Evolutionary conservation across 2,888 invertebrate species (phyloP), one percentile per base, ranked within the genome.

Genomic region (Troilus luridus): DNA sequence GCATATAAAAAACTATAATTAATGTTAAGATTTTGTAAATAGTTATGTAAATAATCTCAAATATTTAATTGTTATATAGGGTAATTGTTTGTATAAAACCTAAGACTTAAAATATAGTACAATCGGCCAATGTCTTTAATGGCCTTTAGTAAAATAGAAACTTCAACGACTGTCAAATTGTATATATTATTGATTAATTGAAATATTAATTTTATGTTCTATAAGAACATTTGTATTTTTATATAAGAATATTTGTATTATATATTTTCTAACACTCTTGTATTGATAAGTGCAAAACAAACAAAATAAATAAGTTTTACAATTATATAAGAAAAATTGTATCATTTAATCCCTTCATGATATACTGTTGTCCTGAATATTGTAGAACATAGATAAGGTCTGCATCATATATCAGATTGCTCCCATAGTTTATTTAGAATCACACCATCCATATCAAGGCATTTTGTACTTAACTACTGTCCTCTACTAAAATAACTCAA

Each of bases 101-200:
- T 77, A 41, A 77, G 72, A 77, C 72, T 77, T 77, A 41, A 24
- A 14, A 27, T 72, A 11, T 72, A 14, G 27, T 72, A 27, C 7
- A 72, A 77, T 41, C 27, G 72, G 72, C 72, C 41, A 77, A 77
- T 77, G 19, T 8, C 27, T 24, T 77, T 77, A 77, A 41, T 41
- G 27, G 41, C 41, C 72, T 41, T 27, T 41, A 77, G 72, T 41
- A 17, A 77, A 77, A 77, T 77, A 19, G 11, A 77, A 77, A 77
- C 17, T 41, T 41, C 72, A 72, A 27, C 21, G 72, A 77, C 72
- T 77, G 72, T 77, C 27, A 77, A 77, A 77, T 7, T 77, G 72
- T 77, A 77, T 77, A 77, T 77, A 77, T 77, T 21, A 41, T 27
- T 77, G 14, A 77, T 27, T 72, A 27, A 77, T 77, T 77, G 19